Conservation (phyloP, 2,113 vertebrate genomes). For the Morone saxatilis region DNA sequence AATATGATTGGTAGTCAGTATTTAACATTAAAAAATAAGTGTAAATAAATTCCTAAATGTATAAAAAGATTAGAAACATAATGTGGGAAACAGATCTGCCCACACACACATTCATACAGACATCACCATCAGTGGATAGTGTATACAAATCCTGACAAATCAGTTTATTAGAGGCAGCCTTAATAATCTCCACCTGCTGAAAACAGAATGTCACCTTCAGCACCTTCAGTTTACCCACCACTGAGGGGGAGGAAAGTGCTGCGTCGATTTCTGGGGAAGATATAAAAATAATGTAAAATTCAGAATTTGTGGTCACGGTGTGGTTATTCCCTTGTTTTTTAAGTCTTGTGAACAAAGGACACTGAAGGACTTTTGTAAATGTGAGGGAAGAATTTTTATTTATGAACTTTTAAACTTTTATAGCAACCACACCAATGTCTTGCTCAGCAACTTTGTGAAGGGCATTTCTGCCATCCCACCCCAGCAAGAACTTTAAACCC, state of each 20-base stretch:
- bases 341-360: constrained; percentile 8
- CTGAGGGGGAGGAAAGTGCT: background rate
- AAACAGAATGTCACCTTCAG: constrained; percentile 30
- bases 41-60: background rate
- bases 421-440: constrained; percentile 19
- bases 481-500: constrained; percentile 41
- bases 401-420: constrained; percentile 62
- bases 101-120: background rate
- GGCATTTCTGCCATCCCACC: constrained; percentile 31
- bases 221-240: background rate
- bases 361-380: constrained; percentile 40
- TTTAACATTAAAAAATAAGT: background rate
- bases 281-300: constrained; percentile 8
- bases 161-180: constrained; percentile 4
- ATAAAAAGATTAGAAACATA: background rate
- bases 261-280: background rate
- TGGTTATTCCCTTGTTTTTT: background rate
- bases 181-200: constrained; percentile 13
- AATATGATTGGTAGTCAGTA: background rate
- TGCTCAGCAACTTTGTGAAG: constrained; percentile 64
- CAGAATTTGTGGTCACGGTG: constrained; percentile 22
- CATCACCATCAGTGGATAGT: background rate
- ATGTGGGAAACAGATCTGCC: background rate
- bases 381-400: constrained; percentile 13
- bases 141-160: background rate